Conservation (phyloP, 2,113 vertebrate species). For the Physeter macrocephalus region DNA sequence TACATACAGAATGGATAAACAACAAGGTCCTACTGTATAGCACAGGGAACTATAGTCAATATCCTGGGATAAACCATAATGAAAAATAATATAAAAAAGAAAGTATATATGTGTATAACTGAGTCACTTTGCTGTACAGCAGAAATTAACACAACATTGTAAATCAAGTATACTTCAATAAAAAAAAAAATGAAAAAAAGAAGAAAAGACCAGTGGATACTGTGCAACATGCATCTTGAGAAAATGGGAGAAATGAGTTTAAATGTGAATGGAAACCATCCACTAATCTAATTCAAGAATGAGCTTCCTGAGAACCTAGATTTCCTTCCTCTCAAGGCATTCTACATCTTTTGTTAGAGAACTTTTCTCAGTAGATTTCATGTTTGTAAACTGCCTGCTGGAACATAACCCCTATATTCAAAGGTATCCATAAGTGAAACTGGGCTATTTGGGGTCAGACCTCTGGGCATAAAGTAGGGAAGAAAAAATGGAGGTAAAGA, state of each 20-base stretch:
- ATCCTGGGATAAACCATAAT: neutral
- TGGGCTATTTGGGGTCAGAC: neutral
- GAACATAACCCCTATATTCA: neutral
- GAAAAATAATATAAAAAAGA: neutral
- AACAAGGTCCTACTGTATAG: neutral
- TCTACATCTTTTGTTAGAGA: neutral
- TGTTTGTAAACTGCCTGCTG: neutral
- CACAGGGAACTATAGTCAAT: neutral
- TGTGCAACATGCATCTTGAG: neutral
- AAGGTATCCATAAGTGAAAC: neutral
- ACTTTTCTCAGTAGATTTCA: neutral
- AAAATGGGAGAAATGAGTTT: constrained; percentile 5
- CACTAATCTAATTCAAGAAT: neutral
- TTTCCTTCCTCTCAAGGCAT: neutral
- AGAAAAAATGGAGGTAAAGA: neutral
- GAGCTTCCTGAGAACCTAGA: neutral
- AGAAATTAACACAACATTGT: neutral
- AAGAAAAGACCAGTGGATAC: neutral
- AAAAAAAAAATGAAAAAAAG: neutral
- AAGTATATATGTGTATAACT: neutral
- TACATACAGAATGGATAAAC: neutral
- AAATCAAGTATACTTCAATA: neutral
- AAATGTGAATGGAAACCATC: constrained; percentile 17
- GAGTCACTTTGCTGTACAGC: neutral
- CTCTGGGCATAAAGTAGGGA: neutral